Conservation (phyloP, 2,888 invertebrate species). For the Callyntrura guangdongensis region DNA sequence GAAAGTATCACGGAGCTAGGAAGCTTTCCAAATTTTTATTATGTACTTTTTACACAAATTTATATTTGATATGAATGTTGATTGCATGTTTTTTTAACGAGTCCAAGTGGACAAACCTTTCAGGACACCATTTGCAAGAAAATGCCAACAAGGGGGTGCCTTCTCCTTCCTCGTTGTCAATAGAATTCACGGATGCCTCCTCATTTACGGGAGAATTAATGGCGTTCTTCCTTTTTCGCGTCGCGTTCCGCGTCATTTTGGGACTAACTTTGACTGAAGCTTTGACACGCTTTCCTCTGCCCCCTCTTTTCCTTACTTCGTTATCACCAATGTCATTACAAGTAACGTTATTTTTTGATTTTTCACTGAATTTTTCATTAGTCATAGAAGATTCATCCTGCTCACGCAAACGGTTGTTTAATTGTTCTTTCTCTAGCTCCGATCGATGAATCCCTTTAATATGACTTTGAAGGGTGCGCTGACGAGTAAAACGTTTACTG, state of each 20-base stretch:
- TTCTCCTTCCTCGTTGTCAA: neutral
- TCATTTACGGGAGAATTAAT: neutral
- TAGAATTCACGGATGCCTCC: neutral
- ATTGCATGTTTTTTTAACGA: conserved; percentile 13
- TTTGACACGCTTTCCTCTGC: no score
- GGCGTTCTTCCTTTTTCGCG: neutral
- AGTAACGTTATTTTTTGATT: neutral
- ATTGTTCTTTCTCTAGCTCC: neutral
- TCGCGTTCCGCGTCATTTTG: neutral
- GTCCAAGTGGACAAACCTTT: neutral
- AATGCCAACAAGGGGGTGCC: neutral
- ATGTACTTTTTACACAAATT: no score
- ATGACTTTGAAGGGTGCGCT: conserved; percentile 4
- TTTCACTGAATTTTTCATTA: neutral
- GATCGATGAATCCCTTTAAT: neutral
- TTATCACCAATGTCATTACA: no score
- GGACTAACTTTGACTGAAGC: no score
- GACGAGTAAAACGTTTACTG: neutral
- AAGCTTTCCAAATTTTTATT: no score
- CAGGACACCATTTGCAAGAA: conserved; percentile 31
- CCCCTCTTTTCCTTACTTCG: no score
- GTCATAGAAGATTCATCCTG: no score
- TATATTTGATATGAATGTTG: conserved; percentile 39
- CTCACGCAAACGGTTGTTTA: no score
- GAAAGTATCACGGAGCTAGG: no score